A percentile compares a stretch with the other conserved stretches of the same genome.
phyloP scores from a whole-genome alignment of 2,888 invertebrate species.

The Caenorhabditis drosophilae region DNA sequence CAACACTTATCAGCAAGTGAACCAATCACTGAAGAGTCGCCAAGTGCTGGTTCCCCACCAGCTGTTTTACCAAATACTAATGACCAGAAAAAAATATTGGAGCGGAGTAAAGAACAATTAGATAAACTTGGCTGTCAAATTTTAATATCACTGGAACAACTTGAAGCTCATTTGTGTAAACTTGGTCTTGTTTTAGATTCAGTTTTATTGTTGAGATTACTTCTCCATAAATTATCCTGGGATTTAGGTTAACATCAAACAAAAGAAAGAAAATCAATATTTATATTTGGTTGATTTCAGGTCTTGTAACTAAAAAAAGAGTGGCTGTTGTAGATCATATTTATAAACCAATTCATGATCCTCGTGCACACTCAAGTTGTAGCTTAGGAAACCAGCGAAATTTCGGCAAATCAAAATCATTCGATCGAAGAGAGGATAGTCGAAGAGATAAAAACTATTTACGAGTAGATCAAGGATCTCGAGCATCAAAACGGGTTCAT shows the following conservation, averaged over 20 bases:
- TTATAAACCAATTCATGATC: conserved; percentile 54
- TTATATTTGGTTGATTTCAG: conserved; percentile 7
- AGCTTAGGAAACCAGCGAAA: conserved; percentile 56
- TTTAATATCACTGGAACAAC: conserved; percentile 56
- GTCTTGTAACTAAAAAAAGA: conserved; percentile 53
- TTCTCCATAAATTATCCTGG: conserved; percentile 69
- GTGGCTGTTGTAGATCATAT: conserved; percentile 43
- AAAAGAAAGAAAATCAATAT: neutral
- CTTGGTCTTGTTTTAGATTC: conserved; percentile 65
- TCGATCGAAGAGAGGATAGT: conserved; percentile 57
- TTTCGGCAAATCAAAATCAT: conserved; percentile 64
- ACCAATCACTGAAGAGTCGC: conserved; percentile 65
- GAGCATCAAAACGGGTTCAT: conserved; percentile 64
- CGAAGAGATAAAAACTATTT: conserved; percentile 59
- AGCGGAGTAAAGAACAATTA: conserved; percentile 27
- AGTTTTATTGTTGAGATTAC: conserved; percentile 62
- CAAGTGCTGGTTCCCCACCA: conserved; percentile 47
- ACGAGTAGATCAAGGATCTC: conserved; percentile 62
- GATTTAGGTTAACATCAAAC: conserved; percentile 50
- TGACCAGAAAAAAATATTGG: conserved; percentile 23
- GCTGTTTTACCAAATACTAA: conserved; percentile 27
- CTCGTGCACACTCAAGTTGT: conserved; percentile 60
- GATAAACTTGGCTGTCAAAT: conserved; percentile 42
- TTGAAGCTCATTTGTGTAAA: conserved; percentile 65
- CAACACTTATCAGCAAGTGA: conserved; percentile 57